A percentile compares a stretch with the other conserved stretches of the same genome.
Evolutionary conservation across 1,140 invertebrate species (phyloP).

Genomic region (Augochlora pura): DNA sequence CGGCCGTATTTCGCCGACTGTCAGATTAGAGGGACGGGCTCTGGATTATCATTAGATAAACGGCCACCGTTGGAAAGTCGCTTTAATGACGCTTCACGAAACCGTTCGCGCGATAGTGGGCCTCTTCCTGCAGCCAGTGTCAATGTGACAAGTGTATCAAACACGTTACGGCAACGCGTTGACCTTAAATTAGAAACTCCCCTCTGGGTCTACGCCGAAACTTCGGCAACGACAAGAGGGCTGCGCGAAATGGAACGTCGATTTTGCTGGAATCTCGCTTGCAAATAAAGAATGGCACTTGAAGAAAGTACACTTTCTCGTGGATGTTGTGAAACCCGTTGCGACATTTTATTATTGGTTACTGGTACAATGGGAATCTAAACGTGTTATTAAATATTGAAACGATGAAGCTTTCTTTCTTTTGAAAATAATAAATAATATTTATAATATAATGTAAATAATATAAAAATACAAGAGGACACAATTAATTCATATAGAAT

Average conservation of each 20-base stretch:
- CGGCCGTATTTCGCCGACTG: conserved; percentile 26
- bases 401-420: too few relatives aligned
- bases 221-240: background rate
- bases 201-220: conserved; percentile 24
- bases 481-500: too few relatives aligned
- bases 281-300: too few relatives aligned
- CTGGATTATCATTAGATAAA: conserved; percentile 60
- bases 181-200: conserved; percentile 66
- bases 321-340: too few relatives aligned
- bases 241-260: background rate
- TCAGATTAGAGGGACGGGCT: conserved; percentile 31
- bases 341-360: too few relatives aligned
- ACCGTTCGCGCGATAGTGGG: conserved; percentile 53
- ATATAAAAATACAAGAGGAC: too few relatives aligned
- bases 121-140: conserved; percentile 67
- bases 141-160: conserved; percentile 59
- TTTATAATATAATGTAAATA: too few relatives aligned
- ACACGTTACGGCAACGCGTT: conserved; percentile 53
- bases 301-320: too few relatives aligned
- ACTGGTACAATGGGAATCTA: too few relatives aligned
- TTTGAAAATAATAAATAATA: too few relatives aligned
- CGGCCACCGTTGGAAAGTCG: conserved; percentile 57
- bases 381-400: too few relatives aligned
- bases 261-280: background rate
- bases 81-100: conserved; percentile 54